These are phyloP conservation scores for Tetramorium simillimum DNA, from an alignment of 1,140 invertebrate genomes.

Conservation along the genomic window DNA sequence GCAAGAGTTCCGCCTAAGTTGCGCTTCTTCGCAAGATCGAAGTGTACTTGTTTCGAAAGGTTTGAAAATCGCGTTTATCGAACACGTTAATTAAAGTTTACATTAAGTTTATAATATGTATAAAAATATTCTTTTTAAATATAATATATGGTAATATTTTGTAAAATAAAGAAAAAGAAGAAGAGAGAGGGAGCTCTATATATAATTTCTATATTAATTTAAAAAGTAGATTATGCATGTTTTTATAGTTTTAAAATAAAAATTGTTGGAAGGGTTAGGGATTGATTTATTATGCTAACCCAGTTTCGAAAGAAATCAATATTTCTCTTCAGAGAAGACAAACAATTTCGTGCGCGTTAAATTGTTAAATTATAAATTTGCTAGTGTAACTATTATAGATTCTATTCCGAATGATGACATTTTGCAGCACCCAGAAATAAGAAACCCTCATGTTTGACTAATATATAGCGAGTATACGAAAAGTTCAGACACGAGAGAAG, in stretches of 20 bases:
- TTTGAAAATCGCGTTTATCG: constrained; percentile 7
- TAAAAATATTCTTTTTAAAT: background rate
- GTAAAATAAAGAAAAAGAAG: background rate
- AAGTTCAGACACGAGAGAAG: background rate
- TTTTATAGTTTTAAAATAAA: background rate
- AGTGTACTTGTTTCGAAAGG: background rate
- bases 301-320: background rate
- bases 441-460: background rate
- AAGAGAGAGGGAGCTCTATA: background rate
- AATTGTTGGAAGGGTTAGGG: background rate
- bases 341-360: background rate
- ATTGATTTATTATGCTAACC: constrained; percentile 7
- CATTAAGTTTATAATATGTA: background rate
- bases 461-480: background rate
- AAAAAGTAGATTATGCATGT: background rate
- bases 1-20: background rate
- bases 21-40: background rate
- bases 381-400: background rate
- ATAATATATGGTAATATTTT: background rate
- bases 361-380: constrained; percentile 18
- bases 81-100: constrained; percentile 34
- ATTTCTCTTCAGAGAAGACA: background rate
- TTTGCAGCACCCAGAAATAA: background rate
- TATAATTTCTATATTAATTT: background rate
- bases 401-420: background rate